Evolutionary conservation across 1,140 invertebrate genomes (phyloP).

Genomic region (Tetranychus urticae): DNA sequence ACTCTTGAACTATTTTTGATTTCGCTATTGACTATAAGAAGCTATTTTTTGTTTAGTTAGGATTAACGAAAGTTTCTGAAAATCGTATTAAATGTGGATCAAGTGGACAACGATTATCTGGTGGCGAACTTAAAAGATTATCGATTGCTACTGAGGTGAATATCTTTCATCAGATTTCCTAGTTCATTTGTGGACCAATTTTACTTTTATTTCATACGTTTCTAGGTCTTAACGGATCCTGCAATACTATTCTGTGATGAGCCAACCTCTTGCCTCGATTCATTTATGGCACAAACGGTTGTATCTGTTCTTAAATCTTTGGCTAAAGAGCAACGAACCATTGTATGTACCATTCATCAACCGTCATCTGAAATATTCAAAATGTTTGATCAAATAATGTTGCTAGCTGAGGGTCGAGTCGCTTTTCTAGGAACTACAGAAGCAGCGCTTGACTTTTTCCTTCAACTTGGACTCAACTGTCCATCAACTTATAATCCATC

Average conservation of each 20-base stretch:
- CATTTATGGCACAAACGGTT: conserved; percentile 46
- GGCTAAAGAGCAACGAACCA: conserved; percentile 44
- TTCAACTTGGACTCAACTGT: conserved; percentile 35
- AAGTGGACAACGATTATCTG: conserved; percentile 43
- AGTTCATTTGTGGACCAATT: neutral
- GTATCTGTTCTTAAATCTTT: conserved; percentile 47
- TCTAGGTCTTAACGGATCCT: conserved; percentile 59
- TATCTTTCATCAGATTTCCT: neutral
- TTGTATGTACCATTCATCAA: conserved; percentile 60
- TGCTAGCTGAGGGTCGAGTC: conserved; percentile 47
- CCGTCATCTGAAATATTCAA: conserved; percentile 68
- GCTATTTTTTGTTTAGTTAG: conserved; percentile 27
- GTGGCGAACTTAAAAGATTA: conserved; percentile 60
- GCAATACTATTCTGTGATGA: conserved; percentile 59
- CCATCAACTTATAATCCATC: neutral
- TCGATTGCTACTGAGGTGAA: conserved; percentile 58
- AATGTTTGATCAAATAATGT: conserved; percentile 50
- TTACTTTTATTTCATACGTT: neutral
- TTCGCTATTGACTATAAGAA: too few relatives aligned
- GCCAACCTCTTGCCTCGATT: conserved; percentile 61
- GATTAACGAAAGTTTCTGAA: conserved; percentile 41
- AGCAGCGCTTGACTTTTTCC: conserved; percentile 50
- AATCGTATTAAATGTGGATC: conserved; percentile 51
- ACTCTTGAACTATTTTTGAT: too few relatives aligned
- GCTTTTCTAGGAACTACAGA: conserved; percentile 53